A percentile compares a stretch with the other conserved stretches of the same genome.
These are phyloP conservation scores for Eupleurogrammus muticus DNA, from an alignment of 2,797 vertebrate genomes.

Conservation along the genomic window DNA sequence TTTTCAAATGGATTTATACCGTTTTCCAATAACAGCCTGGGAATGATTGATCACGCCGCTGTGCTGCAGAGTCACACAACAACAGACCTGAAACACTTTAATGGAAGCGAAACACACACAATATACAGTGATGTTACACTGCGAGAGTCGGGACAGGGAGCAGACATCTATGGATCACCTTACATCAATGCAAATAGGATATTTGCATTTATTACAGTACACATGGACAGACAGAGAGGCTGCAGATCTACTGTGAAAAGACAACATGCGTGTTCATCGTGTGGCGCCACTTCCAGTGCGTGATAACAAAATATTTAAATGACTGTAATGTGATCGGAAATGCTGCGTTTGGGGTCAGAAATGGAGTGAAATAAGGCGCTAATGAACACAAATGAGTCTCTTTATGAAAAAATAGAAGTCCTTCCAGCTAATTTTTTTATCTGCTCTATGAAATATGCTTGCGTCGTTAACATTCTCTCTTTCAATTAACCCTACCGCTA, in stretches of 20 bases:
- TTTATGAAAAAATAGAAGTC: no score
- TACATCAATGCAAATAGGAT: background rate
- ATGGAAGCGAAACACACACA: slow-evolving; percentile 21
- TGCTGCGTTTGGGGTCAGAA: background rate
- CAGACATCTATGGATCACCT: background rate
- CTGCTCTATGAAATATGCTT: background rate
- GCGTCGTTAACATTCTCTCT: background rate
- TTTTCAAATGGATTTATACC: slow-evolving; percentile 22
- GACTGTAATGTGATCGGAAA: background rate
- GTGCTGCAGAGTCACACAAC: background rate
- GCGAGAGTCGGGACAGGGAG: slow-evolving; percentile 1
- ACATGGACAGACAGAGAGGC: background rate
- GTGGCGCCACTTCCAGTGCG: background rate
- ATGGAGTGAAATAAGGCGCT: no score
- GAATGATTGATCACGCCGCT: slow-evolving; percentile 31
- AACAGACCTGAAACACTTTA: slow-evolving; percentile 15
- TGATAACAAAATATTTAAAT: background rate
- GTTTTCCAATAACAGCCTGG: slow-evolving; percentile 34
- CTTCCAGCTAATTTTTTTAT: background rate
- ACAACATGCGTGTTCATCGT: background rate
- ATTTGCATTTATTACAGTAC: background rate
- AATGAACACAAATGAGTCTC: no score
- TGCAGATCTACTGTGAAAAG: background rate
- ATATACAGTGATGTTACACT: background rate
- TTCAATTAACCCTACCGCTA: background rate